A percentile compares a stretch with the other conserved stretches of the same genome.
Evolutionary conservation across 2,113 vertebrate species (phyloP).

Genomic region (Albula goreensis): DNA sequence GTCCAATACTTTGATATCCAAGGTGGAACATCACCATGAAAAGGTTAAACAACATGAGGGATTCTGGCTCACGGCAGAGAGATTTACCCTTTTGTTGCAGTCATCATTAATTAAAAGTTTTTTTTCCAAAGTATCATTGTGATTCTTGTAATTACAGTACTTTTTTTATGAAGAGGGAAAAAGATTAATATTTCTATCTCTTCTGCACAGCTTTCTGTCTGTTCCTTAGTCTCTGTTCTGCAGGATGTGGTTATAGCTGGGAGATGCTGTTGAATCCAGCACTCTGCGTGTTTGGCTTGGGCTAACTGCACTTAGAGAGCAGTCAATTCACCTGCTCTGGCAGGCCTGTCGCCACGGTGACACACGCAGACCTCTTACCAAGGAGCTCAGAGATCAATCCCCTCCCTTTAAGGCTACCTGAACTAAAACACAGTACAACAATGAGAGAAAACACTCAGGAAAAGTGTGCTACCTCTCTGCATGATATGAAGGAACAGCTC

Average conservation of each 20-base stretch:
- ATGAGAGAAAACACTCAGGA: no score
- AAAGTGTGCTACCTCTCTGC: no score
- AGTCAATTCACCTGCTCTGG: background rate
- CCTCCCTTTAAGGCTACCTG: conserved; percentile 16
- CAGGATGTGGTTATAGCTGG: background rate
- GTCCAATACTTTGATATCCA: no score
- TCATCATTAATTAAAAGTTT: background rate
- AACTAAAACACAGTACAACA: conserved; percentile 4
- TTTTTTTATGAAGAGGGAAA: background rate
- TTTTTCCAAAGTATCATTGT: background rate
- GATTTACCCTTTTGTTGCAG: background rate
- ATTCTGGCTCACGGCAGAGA: background rate
- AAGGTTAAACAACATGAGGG: no score
- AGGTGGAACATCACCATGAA: no score
- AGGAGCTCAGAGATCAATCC: conserved; percentile 8
- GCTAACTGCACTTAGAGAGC: background rate
- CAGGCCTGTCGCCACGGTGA: conserved; percentile 7
- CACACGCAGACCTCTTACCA: conserved; percentile 15
- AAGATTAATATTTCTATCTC: background rate
- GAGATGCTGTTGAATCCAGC: background rate
- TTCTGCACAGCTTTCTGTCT: background rate
- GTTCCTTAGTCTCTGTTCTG: background rate
- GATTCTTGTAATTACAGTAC: background rate
- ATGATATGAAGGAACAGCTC: no score
- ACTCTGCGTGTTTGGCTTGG: background rate